Base-by-base conservation (phyloP, 2,797 vertebrate genomes). In the Anas capensis region DNA sequence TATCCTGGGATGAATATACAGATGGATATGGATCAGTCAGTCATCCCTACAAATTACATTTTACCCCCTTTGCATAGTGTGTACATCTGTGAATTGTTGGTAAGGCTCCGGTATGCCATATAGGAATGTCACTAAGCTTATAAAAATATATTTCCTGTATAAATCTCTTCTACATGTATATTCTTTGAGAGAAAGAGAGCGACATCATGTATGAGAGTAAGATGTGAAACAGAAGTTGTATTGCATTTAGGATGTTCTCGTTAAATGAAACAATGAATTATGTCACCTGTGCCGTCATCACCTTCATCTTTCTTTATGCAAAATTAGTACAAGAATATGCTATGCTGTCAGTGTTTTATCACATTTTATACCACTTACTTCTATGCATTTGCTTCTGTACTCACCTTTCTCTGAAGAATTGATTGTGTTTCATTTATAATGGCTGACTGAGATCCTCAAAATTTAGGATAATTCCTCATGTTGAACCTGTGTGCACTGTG, bases 1-100 rank as follows among this genome's bases (percentile, higher is more conserved):
- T 86, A 90, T 56, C 80, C 88, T 87, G 65, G n/a, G 64, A 2
- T 92, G 86, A 86, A 85, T 53, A 61, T 51, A 79, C 95, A 93
- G 86, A 91, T 94, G 82, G 91, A 68, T 90, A 82, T n/a, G 91
- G 72, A 94, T 93, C 90, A 96, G 72, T 88, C 77, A 86, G 57
- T 86, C 62, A 84, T 78, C 44, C 68, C 77, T 81, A 64, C 88
- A 96, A 95, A 97, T 97, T 80, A 53, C 31, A 73, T 96, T 95
- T 95, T 86, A 85, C 82, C 69, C 70, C 70, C 34, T 91, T 87
- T 88, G 69, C 88, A 65, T 85, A 40, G 46, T 76, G 24, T 53
- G 56, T 44, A 61, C 78, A 90, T 93, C 95, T 97, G 92, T 72
- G 77, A 72, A 79, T 86, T 56, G 54, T 79, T 94, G 34, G 56